Conservation (phyloP, 1,140 invertebrate genomes). For the Cheumatopsyche charites region DNA sequence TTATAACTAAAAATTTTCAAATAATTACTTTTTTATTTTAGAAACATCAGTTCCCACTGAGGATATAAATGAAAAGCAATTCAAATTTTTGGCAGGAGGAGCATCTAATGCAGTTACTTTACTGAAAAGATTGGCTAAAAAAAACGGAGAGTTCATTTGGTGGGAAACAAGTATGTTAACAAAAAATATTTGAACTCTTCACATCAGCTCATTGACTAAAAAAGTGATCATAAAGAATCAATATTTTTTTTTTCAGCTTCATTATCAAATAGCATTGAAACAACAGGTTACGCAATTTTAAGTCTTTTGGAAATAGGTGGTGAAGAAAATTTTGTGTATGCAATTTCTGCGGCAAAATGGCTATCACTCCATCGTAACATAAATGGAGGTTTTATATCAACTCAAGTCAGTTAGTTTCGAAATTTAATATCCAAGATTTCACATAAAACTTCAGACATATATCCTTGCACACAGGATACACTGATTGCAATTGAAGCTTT, state of each 20-base stretch:
- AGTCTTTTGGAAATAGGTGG: conserved; percentile 61
- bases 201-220: too few species aligned
- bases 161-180: conserved; percentile 56
- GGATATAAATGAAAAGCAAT: too few species aligned
- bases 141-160: conserved; percentile 55
- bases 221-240: neutral
- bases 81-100: conserved; percentile 40
- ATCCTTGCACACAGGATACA: conserved; percentile 62
- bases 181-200: neutral
- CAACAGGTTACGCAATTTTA: conserved; percentile 73
- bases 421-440: neutral
- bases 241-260: conserved; percentile 48
- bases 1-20: too few species aligned
- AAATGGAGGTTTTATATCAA: conserved; percentile 75
- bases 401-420: conserved; percentile 54
- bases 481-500: conserved; percentile 70
- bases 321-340: conserved; percentile 62
- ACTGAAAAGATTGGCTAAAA: conserved; percentile 51
- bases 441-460: neutral
- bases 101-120: conserved; percentile 41
- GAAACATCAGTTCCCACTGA: too few species aligned
- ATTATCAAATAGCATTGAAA: conserved; percentile 65
- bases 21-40: too few species aligned
- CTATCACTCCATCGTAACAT: conserved; percentile 70
- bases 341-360: conserved; percentile 66